phyloP scores from a whole-genome alignment of 2,888 invertebrate genomes.

The Acleris holmiana region DNA sequence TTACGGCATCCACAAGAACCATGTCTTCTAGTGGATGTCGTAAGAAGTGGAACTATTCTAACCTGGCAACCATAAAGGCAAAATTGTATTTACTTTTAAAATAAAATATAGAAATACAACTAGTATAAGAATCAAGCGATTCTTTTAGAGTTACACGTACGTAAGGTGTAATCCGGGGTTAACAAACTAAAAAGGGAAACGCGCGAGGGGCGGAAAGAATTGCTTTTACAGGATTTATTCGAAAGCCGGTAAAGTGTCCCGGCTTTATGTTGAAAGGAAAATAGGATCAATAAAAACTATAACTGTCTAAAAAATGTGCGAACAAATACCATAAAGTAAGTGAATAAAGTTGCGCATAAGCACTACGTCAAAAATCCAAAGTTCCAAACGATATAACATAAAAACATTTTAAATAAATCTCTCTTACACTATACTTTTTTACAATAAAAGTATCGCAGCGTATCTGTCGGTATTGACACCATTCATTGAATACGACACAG shows the following conservation, averaged over 20 bases:
- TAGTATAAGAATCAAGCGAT: conserved; percentile 7
- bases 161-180: conserved; percentile 32
- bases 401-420: no score
- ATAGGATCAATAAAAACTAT: conserved; percentile 14
- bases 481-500: conserved; percentile 9
- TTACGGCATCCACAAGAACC: no score
- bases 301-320: neutral
- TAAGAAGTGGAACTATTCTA: no score
- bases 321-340: no score
- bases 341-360: no score
- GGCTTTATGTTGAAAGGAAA: conserved; percentile 11
- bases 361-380: no score
- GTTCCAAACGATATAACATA: no score
- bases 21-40: no score
- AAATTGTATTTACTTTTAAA: no score
- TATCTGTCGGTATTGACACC: neutral
- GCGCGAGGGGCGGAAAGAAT: conserved; percentile 20
- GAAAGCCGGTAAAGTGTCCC: conserved; percentile 6
- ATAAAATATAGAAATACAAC: neutral
- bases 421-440: no score
- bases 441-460: no score
- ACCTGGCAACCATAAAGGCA: no score
- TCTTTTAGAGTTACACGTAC: conserved; percentile 19
- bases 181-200: conserved; percentile 32
- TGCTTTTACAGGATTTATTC: conserved; percentile 34